Evolutionary conservation across 2,888 invertebrate species (phyloP).

Genomic region (Eutolmus rufibarbis): DNA sequence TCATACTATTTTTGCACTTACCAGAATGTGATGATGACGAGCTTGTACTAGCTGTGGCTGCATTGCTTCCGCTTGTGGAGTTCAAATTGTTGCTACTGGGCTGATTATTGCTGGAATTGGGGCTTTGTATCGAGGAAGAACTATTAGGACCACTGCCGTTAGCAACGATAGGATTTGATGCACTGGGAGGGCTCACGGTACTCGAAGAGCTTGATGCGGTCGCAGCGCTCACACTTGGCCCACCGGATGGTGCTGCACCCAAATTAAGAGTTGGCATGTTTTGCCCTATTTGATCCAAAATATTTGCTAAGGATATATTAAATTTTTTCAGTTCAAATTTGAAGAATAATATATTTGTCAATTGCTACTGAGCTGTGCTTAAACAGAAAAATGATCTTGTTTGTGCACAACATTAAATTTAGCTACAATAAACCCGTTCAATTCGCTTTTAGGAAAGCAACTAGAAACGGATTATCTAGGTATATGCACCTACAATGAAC

Average conservation of each 20-base stretch:
- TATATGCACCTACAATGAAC: too few relatives aligned
- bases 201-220: constrained; percentile 42
- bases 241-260: constrained; percentile 58
- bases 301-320: constrained; percentile 53
- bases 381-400: neutral
- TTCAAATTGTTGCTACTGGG: constrained; percentile 47
- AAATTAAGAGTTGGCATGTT: constrained; percentile 67
- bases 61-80: constrained; percentile 39
- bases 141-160: constrained; percentile 49
- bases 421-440: neutral
- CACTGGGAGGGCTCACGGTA: constrained; percentile 45
- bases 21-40: constrained; percentile 61
- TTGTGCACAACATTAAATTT: neutral
- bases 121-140: constrained; percentile 56
- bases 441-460: neutral
- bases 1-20: constrained; percentile 51
- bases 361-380: neutral
- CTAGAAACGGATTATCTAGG: too few relatives aligned
- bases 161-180: constrained; percentile 39
- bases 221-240: constrained; percentile 49
- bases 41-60: constrained; percentile 64
- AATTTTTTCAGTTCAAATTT: neutral
- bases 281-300: constrained; percentile 76
- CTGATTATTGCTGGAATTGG: constrained; percentile 13
- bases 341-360: neutral